Conservation (phyloP, 2,797 vertebrate genomes). For the Sebastolobus altivelis region DNA sequence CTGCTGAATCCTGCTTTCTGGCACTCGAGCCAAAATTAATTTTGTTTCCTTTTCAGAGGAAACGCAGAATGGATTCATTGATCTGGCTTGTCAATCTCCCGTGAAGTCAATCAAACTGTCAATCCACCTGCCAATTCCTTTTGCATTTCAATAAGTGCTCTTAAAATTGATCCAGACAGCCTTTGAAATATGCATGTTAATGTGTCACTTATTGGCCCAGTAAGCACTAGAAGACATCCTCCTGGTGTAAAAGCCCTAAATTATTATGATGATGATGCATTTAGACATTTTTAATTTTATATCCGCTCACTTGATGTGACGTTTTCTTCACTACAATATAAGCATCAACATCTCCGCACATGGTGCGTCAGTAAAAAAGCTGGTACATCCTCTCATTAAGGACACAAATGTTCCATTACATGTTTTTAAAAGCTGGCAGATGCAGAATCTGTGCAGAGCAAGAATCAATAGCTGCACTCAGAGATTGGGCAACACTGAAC, state of each 20-base stretch:
- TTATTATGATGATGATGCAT: neutral
- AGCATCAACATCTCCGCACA: slow-evolving; percentile 9
- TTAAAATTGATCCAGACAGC: slow-evolving; percentile 49
- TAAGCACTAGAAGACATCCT: slow-evolving; percentile 8
- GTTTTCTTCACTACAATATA: slow-evolving; percentile 7
- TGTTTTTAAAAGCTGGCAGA: slow-evolving; percentile 45
- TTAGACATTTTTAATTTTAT: neutral
- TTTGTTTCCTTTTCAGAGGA: slow-evolving; percentile 37
- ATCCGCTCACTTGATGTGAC: neutral
- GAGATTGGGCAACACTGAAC: slow-evolving; percentile 34
- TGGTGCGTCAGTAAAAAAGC: slow-evolving; percentile 23
- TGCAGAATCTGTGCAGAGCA: slow-evolving; percentile 40
- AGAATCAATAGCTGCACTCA: slow-evolving; percentile 63
- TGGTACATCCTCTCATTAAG: slow-evolving; percentile 49
- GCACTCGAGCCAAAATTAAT: slow-evolving; percentile 20
- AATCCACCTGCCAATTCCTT: slow-evolving; percentile 47
- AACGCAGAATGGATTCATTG: slow-evolving; percentile 55
- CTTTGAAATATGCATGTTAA: slow-evolving; percentile 50
- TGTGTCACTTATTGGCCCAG: slow-evolving; percentile 35
- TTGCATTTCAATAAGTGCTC: slow-evolving; percentile 57
- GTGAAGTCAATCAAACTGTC: slow-evolving; percentile 58
- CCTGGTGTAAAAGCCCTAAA: slow-evolving; percentile 26
- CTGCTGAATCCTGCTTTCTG: neutral
- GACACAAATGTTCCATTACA: slow-evolving; percentile 47
- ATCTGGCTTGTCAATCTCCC: slow-evolving; percentile 41